A percentile compares a stretch with the other conserved stretches of the same genome.
These are phyloP conservation scores for Potorous gilbertii DNA, from an alignment of 2,797 vertebrate genomes.

Conservation along the genomic window DNA sequence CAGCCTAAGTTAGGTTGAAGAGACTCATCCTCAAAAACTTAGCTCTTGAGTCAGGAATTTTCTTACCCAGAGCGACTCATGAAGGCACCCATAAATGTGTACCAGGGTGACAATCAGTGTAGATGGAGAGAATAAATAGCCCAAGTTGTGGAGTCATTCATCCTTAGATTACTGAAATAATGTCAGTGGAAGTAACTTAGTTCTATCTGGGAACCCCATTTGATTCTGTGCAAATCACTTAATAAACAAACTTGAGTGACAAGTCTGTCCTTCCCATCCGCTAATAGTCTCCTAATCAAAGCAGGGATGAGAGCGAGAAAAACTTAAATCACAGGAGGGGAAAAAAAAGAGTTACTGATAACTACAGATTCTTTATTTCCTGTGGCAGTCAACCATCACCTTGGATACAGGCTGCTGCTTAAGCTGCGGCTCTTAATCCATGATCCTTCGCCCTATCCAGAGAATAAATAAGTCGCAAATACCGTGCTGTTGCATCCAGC, in stretches of 20 bases:
- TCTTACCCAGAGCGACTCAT: not conserved
- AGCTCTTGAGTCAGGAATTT: not conserved
- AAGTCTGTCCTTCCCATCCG: not conserved
- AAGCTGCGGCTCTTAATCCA: not conserved
- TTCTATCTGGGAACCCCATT: not conserved
- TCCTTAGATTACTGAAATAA: not conserved
- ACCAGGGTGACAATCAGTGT: not conserved
- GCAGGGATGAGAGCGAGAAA: not conserved
- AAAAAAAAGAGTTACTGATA: fast-evolving
- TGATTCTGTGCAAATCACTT: not conserved
- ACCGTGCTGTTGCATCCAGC: conserved; percentile 93
- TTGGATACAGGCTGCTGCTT: not conserved
- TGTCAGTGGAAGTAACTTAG: not conserved
- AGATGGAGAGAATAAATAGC: not conserved
- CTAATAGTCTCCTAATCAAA: not conserved
- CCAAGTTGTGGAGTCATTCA: not conserved
- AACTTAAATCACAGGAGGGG: fast-evolving
- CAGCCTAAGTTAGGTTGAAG: not conserved
- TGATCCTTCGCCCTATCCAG: fast-evolving
- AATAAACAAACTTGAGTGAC: not conserved
- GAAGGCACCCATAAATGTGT: not conserved
- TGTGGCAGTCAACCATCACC: not conserved
- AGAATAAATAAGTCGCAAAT: not conserved
- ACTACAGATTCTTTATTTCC: not conserved
- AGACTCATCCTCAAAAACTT: not conserved